Evolutionary conservation across 2,113 vertebrate species (phyloP), one percentile per base, ranked within the genome.

Genomic region (Apus apus): DNA sequence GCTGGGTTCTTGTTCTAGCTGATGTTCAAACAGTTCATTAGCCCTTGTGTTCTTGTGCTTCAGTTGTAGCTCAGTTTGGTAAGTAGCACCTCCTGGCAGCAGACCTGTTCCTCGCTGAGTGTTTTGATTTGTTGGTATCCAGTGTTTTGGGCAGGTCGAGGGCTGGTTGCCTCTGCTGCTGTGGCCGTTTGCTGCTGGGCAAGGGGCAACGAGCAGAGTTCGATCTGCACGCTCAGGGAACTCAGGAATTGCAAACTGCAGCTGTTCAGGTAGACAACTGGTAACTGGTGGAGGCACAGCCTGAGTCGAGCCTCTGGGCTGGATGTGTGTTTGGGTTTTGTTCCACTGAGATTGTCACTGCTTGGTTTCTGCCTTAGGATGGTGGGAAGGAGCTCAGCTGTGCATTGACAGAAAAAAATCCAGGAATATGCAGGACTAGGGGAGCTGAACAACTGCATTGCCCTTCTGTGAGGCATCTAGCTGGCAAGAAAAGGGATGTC

Each of bases 381-480:
- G 25, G 32, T 23, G 51, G 48, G 25, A 46, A 9, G 34, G 74
- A 38, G 54, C 4, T 61, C 19, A 16, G 27, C 65, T 34, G 23
- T 11, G 9, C 25, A 34, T 34, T 21, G 8, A 9, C 34, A 34
- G 0, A 1, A 38, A 70, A 68, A 62, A 62, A 62, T 40, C 54
- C 16, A 25, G 45, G 45, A 71, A 8, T 0, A 2, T 17, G 1
- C 1, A 1, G 43, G 21, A 21, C 0, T 0, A 13, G 20, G 57
- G 13, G 29, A 45, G 30, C 9, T 11, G 22, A 48, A 16, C n/a
- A 19, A 2, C 11, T 27, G n/a, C 17, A 0, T 6, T 53, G 53
- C 27, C 21, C 27, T 40, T 34, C 23, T 29, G 23, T 5, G 11
- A 40, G 48, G 38, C 20, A 3, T 9, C 30, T 27, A 22, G 22